Conservation (phyloP, 2,797 vertebrate genomes). For the Epinephelus malabaricus region DNA sequence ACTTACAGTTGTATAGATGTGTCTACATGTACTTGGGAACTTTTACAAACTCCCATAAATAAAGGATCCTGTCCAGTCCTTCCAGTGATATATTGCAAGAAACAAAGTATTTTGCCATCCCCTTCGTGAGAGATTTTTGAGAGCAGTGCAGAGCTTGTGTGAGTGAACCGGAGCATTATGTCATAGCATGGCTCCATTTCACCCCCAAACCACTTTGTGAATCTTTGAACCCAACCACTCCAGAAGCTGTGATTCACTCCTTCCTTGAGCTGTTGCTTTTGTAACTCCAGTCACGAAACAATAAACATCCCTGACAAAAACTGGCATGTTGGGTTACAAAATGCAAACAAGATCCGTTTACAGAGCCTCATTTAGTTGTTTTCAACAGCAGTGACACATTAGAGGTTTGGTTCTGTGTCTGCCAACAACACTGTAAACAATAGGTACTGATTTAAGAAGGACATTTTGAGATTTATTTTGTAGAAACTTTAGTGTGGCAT, state of each 20-base stretch:
- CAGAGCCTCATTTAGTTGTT: constrained; percentile 58
- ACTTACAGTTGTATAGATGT: not conserved
- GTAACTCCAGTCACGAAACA: constrained; percentile 69
- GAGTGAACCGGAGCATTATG: constrained; percentile 56
- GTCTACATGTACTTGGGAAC: not conserved
- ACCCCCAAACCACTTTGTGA: constrained; percentile 66
- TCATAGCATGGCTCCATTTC: constrained; percentile 60
- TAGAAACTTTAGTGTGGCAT: constrained; percentile 44
- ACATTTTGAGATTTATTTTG: constrained; percentile 50
- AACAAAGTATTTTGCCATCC: constrained; percentile 16
- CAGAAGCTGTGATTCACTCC: constrained; percentile 76
- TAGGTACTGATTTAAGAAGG: constrained; percentile 41
- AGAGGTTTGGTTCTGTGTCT: constrained; percentile 51
- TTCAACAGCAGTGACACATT: constrained; percentile 55
- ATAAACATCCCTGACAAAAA: constrained; percentile 68
- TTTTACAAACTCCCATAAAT: not conserved
- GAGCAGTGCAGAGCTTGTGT: constrained; percentile 34
- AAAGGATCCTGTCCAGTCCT: not conserved
- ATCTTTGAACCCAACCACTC: constrained; percentile 60
- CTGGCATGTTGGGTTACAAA: constrained; percentile 55
- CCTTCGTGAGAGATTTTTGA: constrained; percentile 30
- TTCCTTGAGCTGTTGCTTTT: constrained; percentile 69
- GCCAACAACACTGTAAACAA: constrained; percentile 56
- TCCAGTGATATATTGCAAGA: constrained; percentile 6
- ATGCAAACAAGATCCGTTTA: constrained; percentile 66